Evolutionary conservation across 2,888 invertebrate genomes (phyloP), one percentile per base, ranked within the genome.

Genomic region (Notodonta dromedarius): DNA sequence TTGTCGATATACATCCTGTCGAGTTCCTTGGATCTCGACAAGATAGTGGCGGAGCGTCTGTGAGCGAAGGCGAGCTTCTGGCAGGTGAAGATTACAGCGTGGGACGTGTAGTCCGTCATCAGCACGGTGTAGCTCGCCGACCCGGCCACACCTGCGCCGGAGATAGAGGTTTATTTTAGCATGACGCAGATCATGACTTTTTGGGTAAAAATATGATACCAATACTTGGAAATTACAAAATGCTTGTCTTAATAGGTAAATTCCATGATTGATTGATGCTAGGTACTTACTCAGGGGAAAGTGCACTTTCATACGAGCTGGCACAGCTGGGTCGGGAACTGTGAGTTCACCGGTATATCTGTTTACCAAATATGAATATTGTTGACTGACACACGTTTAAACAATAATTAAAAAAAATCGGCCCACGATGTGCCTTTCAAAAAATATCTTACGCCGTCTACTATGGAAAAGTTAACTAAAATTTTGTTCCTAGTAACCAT

Each of bases 31-130:
- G 93, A 94, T 58, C 97, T 94, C 0, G 97, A 97, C n/a, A 97
- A 92, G 68, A 98, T 97, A 58, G 97, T 96, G 0, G 97, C 96
- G 0, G 97, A 97, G 66, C 96, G 95, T 5, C 97, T 94, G 85
- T 97, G 96, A 0, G 96, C 96, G 74, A 97, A 96, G 0, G 95
- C 94, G 13, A 97, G 80, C 78, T 95, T 96, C 85, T 97, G 97
- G 77, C 97, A 97, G 0, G 96, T 96, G 87, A 96, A 97, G 57
- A 97, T 94, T 0, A 95, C 96, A 0, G 97, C 97, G 79, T 96
- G 97, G 0, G 93, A 95, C 0, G 90, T 89, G 81, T 97, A 97
- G 80, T 97, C 97, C 0, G 97, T 97, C 73, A 94, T 93, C 76
- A 97, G 94, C 0, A 97, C 94, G 0, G 96, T 95, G 86, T 96